phyloP scores from a whole-genome alignment of 2,888 invertebrate species.

The Urechis unicinctus region DNA sequence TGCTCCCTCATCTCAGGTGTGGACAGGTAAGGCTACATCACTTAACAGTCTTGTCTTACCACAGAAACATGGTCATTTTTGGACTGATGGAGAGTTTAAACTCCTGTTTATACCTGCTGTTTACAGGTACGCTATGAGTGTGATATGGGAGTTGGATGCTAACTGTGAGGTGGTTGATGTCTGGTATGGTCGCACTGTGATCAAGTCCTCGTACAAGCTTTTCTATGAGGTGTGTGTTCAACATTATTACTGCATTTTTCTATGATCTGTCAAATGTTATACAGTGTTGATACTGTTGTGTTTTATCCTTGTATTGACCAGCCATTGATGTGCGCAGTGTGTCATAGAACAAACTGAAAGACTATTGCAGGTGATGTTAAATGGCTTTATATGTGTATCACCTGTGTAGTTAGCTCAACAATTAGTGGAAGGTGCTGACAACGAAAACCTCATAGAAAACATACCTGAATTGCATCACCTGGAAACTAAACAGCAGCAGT shows the following conservation, averaged over 20 bases:
- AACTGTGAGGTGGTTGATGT: constrained; percentile 71
- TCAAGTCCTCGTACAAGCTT: constrained; percentile 56
- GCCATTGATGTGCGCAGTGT: too few relatives aligned
- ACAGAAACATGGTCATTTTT: too few relatives aligned
- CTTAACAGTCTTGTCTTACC: too few relatives aligned
- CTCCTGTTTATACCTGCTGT: not conserved
- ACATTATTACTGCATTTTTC: not conserved
- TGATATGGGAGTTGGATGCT: constrained; percentile 81
- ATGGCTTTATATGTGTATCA: constrained; percentile 64
- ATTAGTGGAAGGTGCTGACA: constrained; percentile 43
- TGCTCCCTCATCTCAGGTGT: constrained; percentile 85
- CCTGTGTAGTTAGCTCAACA: too few relatives aligned
- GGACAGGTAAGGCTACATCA: constrained; percentile 75
- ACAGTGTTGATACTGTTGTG: too few relatives aligned
- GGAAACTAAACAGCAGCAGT: constrained; percentile 18
- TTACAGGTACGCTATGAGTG: constrained; percentile 46
- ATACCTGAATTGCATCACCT: constrained; percentile 37
- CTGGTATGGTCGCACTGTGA: constrained; percentile 85
- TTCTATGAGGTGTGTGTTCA: constrained; percentile 34
- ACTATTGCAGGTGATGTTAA: constrained; percentile 19
- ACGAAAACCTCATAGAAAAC: constrained; percentile 53
- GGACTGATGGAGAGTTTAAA: too few relatives aligned
- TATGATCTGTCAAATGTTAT: too few relatives aligned
- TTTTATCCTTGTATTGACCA: too few relatives aligned
- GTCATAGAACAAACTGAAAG: not conserved